Conservation (phyloP, 2,797 vertebrate genomes). For the Lacerta viridis region DNA sequence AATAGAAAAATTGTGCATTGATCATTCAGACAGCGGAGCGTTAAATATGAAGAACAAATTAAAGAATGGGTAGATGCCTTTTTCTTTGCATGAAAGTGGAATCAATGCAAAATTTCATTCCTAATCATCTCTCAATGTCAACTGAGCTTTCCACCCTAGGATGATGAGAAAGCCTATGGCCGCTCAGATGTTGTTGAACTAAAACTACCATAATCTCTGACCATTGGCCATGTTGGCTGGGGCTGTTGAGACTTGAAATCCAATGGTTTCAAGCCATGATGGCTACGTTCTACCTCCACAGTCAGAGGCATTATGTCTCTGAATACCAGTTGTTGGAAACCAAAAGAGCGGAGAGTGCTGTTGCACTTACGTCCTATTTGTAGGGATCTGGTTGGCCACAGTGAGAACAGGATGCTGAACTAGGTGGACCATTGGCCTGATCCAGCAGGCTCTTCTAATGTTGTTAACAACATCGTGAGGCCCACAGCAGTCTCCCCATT, state of each 20-base stretch:
- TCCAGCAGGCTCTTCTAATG: too few relatives aligned
- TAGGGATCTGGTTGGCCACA: too few relatives aligned
- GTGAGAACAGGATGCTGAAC: too few relatives aligned
- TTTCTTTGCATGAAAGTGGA: not conserved
- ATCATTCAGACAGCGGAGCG: slow-evolving; percentile 32
- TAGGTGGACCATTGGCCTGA: too few relatives aligned
- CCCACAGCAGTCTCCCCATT: not conserved
- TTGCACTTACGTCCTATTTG: too few relatives aligned
- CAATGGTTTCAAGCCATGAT: too few relatives aligned
- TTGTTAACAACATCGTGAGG: not conserved
- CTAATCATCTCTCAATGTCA: slow-evolving; percentile 2
- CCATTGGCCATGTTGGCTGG: not conserved
- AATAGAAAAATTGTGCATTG: slow-evolving; percentile 3
- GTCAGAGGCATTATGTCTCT: too few relatives aligned
- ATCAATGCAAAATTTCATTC: slow-evolving; percentile 20
- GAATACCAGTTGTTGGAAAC: too few relatives aligned
- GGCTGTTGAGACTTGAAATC: not conserved
- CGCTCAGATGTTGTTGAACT: not conserved
- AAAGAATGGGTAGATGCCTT: slow-evolving; percentile 7
- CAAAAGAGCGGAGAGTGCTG: too few relatives aligned
- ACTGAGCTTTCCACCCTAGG: slow-evolving; percentile 41
- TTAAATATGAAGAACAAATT: slow-evolving; percentile 28
- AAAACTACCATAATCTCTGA: not conserved
- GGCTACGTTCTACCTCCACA: not conserved
- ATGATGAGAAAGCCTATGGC: not conserved